phyloP scores from a whole-genome alignment of 2,797 vertebrate genomes.

The Phrynocephalus guinanensis region DNA sequence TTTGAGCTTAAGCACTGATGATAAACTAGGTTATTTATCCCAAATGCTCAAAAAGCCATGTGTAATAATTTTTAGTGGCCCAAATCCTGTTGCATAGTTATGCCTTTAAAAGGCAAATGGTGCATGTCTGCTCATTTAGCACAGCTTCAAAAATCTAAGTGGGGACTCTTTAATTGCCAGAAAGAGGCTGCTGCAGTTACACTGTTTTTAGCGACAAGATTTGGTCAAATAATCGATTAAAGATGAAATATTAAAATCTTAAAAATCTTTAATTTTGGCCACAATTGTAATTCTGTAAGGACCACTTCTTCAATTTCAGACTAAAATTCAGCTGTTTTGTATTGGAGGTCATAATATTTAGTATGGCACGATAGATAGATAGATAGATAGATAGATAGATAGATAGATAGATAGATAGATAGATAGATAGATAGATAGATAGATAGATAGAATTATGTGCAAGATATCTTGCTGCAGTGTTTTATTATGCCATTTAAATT shows the following conservation, averaged over 20 bases:
- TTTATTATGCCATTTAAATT: conserved; percentile 59
- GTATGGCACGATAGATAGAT: not conserved
- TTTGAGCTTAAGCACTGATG: not conserved
- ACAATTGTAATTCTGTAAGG: not conserved
- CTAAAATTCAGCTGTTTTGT: conserved; percentile 25
- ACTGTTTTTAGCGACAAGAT: too few species aligned
- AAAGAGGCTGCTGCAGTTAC: too few species aligned
- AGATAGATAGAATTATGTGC: not conserved
- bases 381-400: conserved; percentile 9
- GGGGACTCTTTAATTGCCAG: too few species aligned
- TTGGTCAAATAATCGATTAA: conserved; percentile 3
- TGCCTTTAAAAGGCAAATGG: too few species aligned
- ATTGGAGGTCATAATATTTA: conserved; percentile 27
- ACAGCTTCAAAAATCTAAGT: too few species aligned
- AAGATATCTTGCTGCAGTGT: conserved; percentile 38
- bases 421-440: not conserved
- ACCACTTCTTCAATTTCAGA: not conserved
- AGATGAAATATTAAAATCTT: conserved; percentile 2
- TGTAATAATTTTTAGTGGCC: too few species aligned
- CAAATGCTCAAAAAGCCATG: not conserved
- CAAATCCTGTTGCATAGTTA: too few species aligned
- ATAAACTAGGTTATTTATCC: not conserved
- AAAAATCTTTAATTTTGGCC: not conserved
- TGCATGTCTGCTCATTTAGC: too few species aligned
- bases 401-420: not conserved